Base-by-base conservation (phyloP, 2,888 invertebrate species). In the Phania funesta region DNA sequence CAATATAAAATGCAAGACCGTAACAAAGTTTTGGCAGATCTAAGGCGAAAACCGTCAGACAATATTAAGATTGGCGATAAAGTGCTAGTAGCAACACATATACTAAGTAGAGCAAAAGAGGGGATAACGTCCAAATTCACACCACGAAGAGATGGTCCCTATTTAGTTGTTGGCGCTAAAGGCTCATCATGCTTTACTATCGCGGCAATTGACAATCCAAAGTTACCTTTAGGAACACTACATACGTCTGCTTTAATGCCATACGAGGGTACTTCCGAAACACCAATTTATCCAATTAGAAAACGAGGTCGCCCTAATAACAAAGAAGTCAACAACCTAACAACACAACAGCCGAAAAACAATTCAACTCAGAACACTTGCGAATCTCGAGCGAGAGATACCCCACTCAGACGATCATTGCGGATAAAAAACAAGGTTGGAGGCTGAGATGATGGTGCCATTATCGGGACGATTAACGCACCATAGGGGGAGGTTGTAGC, bases 61-160 rank as follows among this genome's bases (percentile, higher is more conserved):
- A 24, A 58, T 1, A 86, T 84, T 29, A 60, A 86, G 11, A 58
- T 85, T 13, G 87, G 86, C 46, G 86, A 85, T 52, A 54, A 79
- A 74, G 86, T 87, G 6, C 74, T 81, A 73, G 84, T 87, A 5
- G 73, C 67, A 6, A 86, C 60, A 52, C 29, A 86, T 41, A n/a
- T n/a, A n/a, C n/a, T n/a, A n/a, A n/a, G 56, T 6, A 26, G 26
- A 26, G 26, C n/a, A n/a, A n/a, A n/a, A n/a, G n/a, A n/a, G n/a
- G n/a, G 26, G 3, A 26, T 26, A 5, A 26, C 26, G 6, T 26
- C 26, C 3, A 67, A 67, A 76, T 67, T 76, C 26, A 38, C 67
- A 1, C 65, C 67, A 13, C 48, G 60, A 9, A 20, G 75, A 58
- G 70, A 62, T 70, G 68, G 60, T n/a, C 62, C 76, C 20, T 76